Evolutionary conservation across 2,113 vertebrate genomes (phyloP).

Genomic region (Tragulus kanchil): DNA sequence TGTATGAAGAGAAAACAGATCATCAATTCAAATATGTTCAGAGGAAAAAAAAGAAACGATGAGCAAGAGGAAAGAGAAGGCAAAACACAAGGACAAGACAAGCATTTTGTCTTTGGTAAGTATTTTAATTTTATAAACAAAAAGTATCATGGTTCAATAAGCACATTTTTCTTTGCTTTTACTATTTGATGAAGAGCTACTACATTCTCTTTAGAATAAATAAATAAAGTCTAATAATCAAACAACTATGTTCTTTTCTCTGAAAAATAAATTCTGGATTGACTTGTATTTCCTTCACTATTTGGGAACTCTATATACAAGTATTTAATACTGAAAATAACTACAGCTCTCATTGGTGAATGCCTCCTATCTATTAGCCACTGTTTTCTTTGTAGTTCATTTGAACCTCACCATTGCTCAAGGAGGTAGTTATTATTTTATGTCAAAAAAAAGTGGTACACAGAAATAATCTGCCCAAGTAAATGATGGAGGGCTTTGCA

Average conservation of each 20-base stretch:
- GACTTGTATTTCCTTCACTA: neutral
- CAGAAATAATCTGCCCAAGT: neutral
- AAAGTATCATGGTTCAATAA: neutral
- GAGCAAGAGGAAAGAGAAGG: conserved; percentile 25
- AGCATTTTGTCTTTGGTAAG: neutral
- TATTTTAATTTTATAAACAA: conserved; percentile 46
- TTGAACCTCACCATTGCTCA: neutral
- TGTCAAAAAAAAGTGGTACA: neutral
- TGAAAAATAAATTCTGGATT: neutral
- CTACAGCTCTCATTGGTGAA: neutral
- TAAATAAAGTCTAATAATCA: neutral
- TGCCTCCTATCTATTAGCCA: neutral
- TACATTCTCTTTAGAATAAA: neutral
- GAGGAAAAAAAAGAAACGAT: neutral
- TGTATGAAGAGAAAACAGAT: conserved; percentile 36
- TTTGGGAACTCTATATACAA: neutral
- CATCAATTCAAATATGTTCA: neutral
- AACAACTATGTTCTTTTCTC: neutral
- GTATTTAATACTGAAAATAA: neutral
- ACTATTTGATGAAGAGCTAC: neutral
- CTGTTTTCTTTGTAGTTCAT: neutral
- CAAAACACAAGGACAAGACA: conserved; percentile 11
- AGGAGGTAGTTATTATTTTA: neutral
- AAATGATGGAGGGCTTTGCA: neutral
- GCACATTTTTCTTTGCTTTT: neutral